Evolutionary conservation across 2,888 invertebrate species (phyloP).

Genomic region (Fragum sueziense): DNA sequence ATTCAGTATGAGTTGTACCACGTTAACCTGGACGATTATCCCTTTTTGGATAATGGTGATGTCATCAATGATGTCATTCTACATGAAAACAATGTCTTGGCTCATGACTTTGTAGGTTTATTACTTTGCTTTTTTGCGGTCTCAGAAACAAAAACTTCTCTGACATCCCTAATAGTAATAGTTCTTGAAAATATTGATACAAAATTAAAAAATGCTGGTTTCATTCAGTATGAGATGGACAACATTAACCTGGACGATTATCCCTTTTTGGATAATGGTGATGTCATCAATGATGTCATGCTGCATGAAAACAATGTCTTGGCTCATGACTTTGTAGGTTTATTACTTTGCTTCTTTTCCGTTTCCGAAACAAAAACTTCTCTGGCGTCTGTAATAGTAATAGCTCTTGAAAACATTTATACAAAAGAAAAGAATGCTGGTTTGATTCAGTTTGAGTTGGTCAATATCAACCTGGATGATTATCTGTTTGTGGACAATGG

Average conservation of each 20-base stretch:
- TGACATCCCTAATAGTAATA: no score
- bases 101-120: no score
- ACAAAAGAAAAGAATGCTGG: background rate
- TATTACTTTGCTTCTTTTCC: background rate
- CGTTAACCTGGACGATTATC: no score
- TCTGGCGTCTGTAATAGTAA: no score
- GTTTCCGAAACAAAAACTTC: no score
- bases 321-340: background rate
- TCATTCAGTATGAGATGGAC: conserved; percentile 69
- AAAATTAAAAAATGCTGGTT: background rate
- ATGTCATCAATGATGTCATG: background rate
- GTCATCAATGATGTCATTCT: no score
- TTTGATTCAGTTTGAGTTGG: conserved; percentile 47
- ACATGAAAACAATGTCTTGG: no score
- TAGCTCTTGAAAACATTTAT: background rate
- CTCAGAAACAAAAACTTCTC: no score
- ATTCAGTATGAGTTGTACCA: no score
- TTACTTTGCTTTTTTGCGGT: no score
- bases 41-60: no score
- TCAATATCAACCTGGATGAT: no score
- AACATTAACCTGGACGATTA: conserved; percentile 65
- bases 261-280: conserved; percentile 37
- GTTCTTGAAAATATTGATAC: background rate
- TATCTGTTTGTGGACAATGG: conserved; percentile 44
- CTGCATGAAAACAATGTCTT: background rate